Evolutionary conservation across 1,140 invertebrate species (phyloP).

Genomic region (Diploscapter pachys): DNA sequence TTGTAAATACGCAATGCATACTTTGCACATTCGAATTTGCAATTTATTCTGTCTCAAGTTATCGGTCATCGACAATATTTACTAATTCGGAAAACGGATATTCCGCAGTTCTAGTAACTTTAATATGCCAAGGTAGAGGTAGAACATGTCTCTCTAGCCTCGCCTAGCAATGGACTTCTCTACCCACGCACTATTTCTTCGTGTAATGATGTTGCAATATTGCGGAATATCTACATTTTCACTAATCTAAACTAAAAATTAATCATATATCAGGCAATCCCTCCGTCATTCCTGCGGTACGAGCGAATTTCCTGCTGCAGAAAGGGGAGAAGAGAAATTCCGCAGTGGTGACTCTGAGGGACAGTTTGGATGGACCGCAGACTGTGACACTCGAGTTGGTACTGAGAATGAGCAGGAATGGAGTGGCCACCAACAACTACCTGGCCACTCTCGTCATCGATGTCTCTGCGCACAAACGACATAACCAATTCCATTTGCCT

Average conservation of each 20-base stretch:
- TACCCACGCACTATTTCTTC: slow-evolving; percentile 12
- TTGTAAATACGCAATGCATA: too few species aligned
- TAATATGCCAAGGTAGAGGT: slow-evolving; percentile 6
- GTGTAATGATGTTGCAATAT: too few species aligned
- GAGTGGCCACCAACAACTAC: slow-evolving; percentile 40
- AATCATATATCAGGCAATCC: slow-evolving; percentile 26
- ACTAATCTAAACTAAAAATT: too few species aligned
- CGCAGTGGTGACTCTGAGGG: slow-evolving; percentile 54
- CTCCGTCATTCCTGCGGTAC: slow-evolving; percentile 45
- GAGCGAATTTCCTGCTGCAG: slow-evolving; percentile 55
- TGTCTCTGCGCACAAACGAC: slow-evolving; percentile 45
- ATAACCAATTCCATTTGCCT: slow-evolving; percentile 21
- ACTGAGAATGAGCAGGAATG: slow-evolving; percentile 40
- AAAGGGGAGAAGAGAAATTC: slow-evolving; percentile 57
- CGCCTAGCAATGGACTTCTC: background rate
- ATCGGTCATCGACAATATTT: too few species aligned
- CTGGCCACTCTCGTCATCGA: slow-evolving; percentile 54
- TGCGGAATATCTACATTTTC: too few species aligned
- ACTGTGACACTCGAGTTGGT: slow-evolving; percentile 39
- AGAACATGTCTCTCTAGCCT: background rate
- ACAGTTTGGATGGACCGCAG: slow-evolving; percentile 56
- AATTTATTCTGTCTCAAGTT: too few species aligned
- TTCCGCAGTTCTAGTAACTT: slow-evolving; percentile 6
- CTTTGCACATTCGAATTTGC: too few species aligned
- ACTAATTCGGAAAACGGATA: background rate